Evolutionary conservation across 2,797 vertebrate genomes (phyloP).

Genomic region (Typhlichthys subterraneus): DNA sequence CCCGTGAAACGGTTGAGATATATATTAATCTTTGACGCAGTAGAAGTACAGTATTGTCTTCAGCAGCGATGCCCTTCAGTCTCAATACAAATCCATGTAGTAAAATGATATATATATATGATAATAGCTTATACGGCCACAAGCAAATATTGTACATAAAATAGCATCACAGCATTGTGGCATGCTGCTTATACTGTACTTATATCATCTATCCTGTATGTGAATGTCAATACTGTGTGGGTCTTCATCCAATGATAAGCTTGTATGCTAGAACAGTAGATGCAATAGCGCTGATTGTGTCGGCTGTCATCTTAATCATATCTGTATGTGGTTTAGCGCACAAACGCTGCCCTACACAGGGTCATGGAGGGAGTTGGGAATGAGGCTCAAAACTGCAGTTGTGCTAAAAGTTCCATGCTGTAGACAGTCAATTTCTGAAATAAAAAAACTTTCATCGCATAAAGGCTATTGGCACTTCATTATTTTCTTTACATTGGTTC

Average conservation of each 20-base stretch:
- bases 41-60: neutral
- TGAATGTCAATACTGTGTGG: constrained; percentile 24
- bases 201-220: neutral
- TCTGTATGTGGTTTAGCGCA: constrained; percentile 13
- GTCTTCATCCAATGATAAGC: constrained; percentile 1
- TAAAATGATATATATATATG: neutral
- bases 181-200: no score
- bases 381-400: constrained; percentile 5
- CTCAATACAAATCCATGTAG: neutral
- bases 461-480: constrained; percentile 1
- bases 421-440: constrained; percentile 64
- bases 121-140: no score
- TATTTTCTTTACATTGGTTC: no score
- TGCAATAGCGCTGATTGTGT: constrained; percentile 3
- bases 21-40: neutral
- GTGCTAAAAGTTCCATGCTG: constrained; percentile 52
- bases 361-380: neutral
- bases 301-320: neutral
- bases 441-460: constrained; percentile 75
- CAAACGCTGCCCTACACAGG: constrained; percentile 11
- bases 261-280: constrained; percentile 8
- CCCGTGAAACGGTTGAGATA: neutral
- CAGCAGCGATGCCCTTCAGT: neutral
- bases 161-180: no score
- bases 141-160: no score